These are phyloP conservation scores for Pedionomus torquatus DNA, from an alignment of 2,113 vertebrate species.

Conservation along the genomic window DNA sequence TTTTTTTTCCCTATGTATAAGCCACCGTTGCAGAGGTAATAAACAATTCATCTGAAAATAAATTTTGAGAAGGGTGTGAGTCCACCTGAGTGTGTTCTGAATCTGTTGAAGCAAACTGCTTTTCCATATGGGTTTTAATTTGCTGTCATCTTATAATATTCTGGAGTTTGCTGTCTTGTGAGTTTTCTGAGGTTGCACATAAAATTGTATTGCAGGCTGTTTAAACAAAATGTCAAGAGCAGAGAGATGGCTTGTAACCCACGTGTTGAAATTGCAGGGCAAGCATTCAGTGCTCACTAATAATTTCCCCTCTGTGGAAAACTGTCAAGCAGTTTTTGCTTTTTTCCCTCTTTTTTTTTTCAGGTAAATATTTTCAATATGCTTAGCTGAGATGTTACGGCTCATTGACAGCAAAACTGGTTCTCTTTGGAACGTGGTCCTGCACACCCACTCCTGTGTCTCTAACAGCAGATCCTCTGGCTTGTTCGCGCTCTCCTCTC, in stretches of 20 bases:
- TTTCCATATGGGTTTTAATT: neutral
- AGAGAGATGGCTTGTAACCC: neutral
- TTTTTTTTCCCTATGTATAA: no score
- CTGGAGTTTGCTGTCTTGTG: neutral
- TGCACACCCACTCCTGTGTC: neutral
- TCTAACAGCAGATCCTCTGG: neutral
- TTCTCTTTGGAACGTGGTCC: neutral
- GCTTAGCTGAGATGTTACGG: neutral
- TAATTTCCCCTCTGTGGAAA: neutral
- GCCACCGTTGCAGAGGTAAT: neutral
- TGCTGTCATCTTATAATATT: neutral
- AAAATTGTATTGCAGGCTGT: neutral
- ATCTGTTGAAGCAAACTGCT: neutral
- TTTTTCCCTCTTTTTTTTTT: neutral
- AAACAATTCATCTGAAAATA: neutral
- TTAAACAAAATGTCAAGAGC: neutral
- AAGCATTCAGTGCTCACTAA: neutral
- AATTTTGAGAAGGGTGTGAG: neutral
- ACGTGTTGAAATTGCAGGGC: neutral
- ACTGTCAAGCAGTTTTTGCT: neutral
- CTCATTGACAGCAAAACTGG: neutral
- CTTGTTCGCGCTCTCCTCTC: neutral
- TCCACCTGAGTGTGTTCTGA: neutral
- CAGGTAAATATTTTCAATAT: neutral
- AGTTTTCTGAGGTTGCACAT: neutral